Conservation (phyloP, 2,888 invertebrate species). For the Melinopterus prodromus region DNA sequence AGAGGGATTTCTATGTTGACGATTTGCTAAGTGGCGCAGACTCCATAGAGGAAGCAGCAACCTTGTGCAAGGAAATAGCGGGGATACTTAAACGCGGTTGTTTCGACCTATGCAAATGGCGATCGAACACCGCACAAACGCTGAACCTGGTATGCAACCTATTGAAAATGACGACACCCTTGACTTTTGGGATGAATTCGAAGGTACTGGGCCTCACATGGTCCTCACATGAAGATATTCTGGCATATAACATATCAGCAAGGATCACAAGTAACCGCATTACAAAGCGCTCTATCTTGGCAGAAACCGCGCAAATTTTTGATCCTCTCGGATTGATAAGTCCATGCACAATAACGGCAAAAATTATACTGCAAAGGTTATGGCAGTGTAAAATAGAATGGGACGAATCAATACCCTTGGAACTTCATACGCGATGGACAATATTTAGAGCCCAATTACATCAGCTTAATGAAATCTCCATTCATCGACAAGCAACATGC, state of each 20-base stretch:
- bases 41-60: conserved; percentile 26
- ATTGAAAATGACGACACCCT: background rate
- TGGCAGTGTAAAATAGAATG: conserved; percentile 30
- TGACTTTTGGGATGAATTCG: conserved; percentile 27
- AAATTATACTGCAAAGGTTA: conserved; percentile 30
- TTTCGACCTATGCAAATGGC: conserved; percentile 24
- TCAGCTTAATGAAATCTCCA: background rate
- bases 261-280: background rate
- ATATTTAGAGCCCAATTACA: conserved; percentile 16
- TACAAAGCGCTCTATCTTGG: conserved; percentile 21
- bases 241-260: conserved; percentile 33
- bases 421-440: conserved; percentile 21
- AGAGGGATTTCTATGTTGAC: conserved; percentile 41
- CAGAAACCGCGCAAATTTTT: conserved; percentile 27
- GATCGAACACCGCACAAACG: conserved; percentile 28
- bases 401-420: conserved; percentile 29
- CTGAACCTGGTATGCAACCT: conserved; percentile 20
- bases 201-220: conserved; percentile 46
- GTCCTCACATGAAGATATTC: conserved; percentile 45
- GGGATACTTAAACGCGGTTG: conserved; percentile 16
- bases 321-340: conserved; percentile 30
- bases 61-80: conserved; percentile 11
- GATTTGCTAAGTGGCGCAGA: conserved; percentile 36
- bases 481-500: background rate
- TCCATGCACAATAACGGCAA: conserved; percentile 27